A percentile compares a stretch with the other conserved stretches of the same genome.
Conservation (phyloP, 2,113 vertebrate genomes). For the Clarias gariepinus region DNA sequence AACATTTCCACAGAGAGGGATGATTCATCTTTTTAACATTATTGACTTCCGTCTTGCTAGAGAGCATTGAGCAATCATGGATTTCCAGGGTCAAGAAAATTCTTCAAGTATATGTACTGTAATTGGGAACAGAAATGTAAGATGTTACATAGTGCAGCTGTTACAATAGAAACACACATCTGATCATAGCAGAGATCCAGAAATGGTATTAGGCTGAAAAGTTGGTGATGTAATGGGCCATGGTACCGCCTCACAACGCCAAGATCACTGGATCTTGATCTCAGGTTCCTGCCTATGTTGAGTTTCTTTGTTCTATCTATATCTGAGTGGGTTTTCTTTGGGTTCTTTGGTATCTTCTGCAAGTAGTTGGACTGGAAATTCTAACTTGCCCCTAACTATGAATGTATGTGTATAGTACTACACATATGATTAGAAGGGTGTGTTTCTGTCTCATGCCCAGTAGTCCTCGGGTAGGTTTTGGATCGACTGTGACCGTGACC, state of each 20-base stretch:
- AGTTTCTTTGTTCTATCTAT: not conserved
- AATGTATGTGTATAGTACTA: not conserved
- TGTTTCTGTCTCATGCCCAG: not conserved
- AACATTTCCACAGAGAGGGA: not conserved
- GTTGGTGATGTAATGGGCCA: not conserved
- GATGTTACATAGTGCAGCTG: not conserved
- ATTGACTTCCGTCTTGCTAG: slow-evolving; percentile 35
- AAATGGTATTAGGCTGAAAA: not conserved
- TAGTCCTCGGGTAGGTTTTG: not conserved
- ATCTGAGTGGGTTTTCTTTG: not conserved
- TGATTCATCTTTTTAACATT: slow-evolving; percentile 48
- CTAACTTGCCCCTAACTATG: not conserved
- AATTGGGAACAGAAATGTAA: slow-evolving; percentile 9
- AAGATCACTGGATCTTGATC: not conserved
- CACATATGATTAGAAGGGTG: not conserved
- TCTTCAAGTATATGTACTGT: slow-evolving; percentile 20
- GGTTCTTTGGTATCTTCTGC: not conserved
- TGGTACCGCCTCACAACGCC: not conserved
- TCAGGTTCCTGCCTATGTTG: not conserved
- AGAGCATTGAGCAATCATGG: slow-evolving; percentile 50
- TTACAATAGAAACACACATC: not conserved
- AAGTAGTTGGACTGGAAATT: not conserved
- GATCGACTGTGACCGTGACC: not conserved
- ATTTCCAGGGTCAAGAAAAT: slow-evolving; percentile 45
- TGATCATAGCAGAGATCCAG: not conserved